phyloP scores from a whole-genome alignment of 2,797 vertebrate genomes.

The Acipenser transmontanus region DNA sequence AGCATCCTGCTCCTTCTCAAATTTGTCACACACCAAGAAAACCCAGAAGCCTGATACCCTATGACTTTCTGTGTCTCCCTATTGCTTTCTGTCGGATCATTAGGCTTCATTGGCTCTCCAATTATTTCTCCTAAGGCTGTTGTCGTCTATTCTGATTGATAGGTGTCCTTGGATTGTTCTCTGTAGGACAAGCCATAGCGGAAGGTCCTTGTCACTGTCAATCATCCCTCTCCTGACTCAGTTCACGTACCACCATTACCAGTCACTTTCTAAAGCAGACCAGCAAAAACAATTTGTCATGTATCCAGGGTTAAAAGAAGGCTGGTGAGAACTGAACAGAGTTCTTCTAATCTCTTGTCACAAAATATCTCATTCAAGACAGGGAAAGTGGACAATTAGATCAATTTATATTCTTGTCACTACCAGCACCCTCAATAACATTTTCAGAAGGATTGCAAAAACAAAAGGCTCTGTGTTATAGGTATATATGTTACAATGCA shows the following conservation, averaged over 20 bases:
- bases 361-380: slow-evolving; percentile 12
- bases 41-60: slow-evolving; percentile 42
- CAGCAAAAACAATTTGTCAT: slow-evolving; percentile 21
- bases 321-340: not conserved
- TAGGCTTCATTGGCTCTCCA: slow-evolving; percentile 70
- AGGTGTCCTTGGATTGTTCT: slow-evolving; percentile 70
- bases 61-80: slow-evolving; percentile 33
- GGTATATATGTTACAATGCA: too few species aligned
- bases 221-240: slow-evolving; percentile 42
- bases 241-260: slow-evolving; percentile 17
- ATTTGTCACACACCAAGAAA: slow-evolving; percentile 33
- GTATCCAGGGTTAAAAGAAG: slow-evolving; percentile 5
- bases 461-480: too few species aligned
- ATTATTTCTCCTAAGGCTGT: slow-evolving; percentile 63
- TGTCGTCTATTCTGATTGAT: slow-evolving; percentile 62
- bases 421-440: too few species aligned
- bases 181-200: slow-evolving; percentile 47
- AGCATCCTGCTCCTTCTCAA: not conserved
- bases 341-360: slow-evolving; percentile 5
- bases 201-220: slow-evolving; percentile 40
- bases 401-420: too few species aligned
- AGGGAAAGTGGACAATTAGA: slow-evolving; percentile 6
- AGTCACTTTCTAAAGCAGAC: slow-evolving; percentile 16
- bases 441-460: too few species aligned
- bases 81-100: slow-evolving; percentile 69